These are phyloP conservation scores for Psittacula cyanocephala DNA, from an alignment of 2,113 vertebrate species.

Conservation along the genomic window DNA sequence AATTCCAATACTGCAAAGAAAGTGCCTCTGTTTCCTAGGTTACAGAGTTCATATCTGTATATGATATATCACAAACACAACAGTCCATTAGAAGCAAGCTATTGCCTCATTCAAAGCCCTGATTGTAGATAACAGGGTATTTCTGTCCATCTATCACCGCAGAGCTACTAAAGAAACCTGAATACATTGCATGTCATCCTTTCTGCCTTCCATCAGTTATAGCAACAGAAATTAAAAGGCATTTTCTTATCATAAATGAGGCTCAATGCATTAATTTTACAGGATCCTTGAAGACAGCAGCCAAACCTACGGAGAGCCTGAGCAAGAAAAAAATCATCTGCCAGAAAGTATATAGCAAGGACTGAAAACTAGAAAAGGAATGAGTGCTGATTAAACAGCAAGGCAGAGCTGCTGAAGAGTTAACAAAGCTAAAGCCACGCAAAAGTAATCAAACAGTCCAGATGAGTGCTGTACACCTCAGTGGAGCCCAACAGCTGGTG, in stretches of 20 bases:
- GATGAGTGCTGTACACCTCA: conserved; percentile 56
- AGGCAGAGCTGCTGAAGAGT: neutral
- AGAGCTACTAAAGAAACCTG: neutral
- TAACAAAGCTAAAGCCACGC: conserved; percentile 21
- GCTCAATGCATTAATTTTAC: neutral
- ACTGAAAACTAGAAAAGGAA: neutral
- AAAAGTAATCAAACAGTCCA: conserved; percentile 61
- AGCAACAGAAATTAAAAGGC: neutral
- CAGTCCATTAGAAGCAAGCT: neutral
- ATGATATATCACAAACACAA: neutral
- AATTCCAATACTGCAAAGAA: neutral
- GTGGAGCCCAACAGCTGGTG: conserved; percentile 43
- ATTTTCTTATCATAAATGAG: neutral
- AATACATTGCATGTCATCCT: rapidly evolving
- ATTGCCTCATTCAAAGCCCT: neutral
- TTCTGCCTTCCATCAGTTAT: neutral
- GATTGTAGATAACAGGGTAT: neutral
- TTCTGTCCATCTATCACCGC: neutral
- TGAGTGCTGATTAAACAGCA: neutral
- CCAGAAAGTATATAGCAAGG: neutral
- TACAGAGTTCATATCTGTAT: neutral
- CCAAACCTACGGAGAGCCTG: neutral
- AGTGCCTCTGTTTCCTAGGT: neutral
- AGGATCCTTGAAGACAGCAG: neutral
- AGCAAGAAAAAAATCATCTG: neutral